Evolutionary conservation across 2,113 vertebrate genomes (phyloP).

Genomic region (Mugil cephalus): DNA sequence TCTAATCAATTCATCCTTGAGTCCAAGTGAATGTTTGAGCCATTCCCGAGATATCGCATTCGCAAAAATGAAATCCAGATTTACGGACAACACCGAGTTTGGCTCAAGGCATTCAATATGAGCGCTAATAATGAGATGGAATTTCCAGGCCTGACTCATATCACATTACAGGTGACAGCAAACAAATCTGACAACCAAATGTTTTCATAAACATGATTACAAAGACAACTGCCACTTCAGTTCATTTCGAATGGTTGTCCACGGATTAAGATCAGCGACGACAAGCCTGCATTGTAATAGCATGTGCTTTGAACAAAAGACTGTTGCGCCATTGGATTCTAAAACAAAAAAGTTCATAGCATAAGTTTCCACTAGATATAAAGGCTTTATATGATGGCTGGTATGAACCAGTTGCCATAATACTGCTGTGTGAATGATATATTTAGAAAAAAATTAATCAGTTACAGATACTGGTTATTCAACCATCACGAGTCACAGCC

Average conservation of each 20-base stretch:
- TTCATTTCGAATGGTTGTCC: neutral
- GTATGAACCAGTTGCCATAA: constrained; percentile 1
- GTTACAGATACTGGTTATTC: too few relatives aligned
- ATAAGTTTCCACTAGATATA: neutral
- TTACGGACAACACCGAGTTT: neutral
- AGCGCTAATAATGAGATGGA: neutral
- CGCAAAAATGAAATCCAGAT: neutral
- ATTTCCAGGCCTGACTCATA: constrained; percentile 15
- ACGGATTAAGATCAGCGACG: constrained; percentile 11
- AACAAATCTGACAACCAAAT: neutral
- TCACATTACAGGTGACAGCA: constrained; percentile 4
- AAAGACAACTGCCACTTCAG: constrained; percentile 7
- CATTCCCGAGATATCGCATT: too few relatives aligned
- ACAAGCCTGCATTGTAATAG: neutral
- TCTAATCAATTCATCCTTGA: too few relatives aligned
- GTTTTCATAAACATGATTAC: constrained; percentile 14
- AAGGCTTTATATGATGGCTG: neutral
- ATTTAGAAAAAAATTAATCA: neutral
- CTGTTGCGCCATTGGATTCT: neutral
- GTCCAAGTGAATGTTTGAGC: too few relatives aligned
- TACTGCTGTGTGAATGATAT: neutral
- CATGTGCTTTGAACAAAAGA: neutral
- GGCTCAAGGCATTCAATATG: neutral
- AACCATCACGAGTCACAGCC: too few relatives aligned
- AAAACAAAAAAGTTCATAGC: constrained; percentile 1